Evolutionary conservation across 2,888 invertebrate genomes (phyloP), one percentile per base, ranked within the genome.

Genomic region (Dusona sp.): DNA sequence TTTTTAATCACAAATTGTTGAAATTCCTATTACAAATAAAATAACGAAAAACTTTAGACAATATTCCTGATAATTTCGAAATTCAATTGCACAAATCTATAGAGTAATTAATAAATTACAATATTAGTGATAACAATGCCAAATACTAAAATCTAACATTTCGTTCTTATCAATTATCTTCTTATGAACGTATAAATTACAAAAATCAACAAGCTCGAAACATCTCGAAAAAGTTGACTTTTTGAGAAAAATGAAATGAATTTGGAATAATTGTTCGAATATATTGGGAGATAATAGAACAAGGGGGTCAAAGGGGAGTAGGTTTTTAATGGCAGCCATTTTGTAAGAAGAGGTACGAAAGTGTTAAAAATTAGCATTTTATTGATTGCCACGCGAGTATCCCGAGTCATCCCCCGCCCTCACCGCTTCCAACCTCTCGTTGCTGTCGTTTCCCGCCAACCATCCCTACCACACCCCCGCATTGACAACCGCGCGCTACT

Each of bases 351-450:
- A 75, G 74, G 83, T 90, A 89, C 89, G 91, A 92, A 92, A 92
- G 92, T 92, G 92, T 92, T 92, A 93, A 93, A 93, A 94, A 94
- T 94, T 94, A 94, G 93, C 94, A 93, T 93, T 93, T 93, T 94
- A 94, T 94, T 93, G 94, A 94, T 94, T 94, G 90, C 92, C 91
- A 90, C 88, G 29, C 61, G 90, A 90, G 90, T 89, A 84, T 83
- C 83, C 79, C 78, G 75, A 72, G 79, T 81, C 77, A 33, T n/a
- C 51, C 51, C 36, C 51, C n/a, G 57, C 54, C 72, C 61, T 51
- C 25, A 45, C 51, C 77, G 2, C n/a, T 38, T 33, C n/a, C 19
- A 42, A 13, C 22, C 79, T 64, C 72, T 38, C 74, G 70, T 57
- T 19, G 80, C 64, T 54, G 72, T 51, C 73, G 70, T 80, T 75